Percentiles rank a stretch among this genome's conserved stretches.
phyloP scores from a whole-genome alignment of 2,797 vertebrate species.

The Melanotaenia boesemani region DNA sequence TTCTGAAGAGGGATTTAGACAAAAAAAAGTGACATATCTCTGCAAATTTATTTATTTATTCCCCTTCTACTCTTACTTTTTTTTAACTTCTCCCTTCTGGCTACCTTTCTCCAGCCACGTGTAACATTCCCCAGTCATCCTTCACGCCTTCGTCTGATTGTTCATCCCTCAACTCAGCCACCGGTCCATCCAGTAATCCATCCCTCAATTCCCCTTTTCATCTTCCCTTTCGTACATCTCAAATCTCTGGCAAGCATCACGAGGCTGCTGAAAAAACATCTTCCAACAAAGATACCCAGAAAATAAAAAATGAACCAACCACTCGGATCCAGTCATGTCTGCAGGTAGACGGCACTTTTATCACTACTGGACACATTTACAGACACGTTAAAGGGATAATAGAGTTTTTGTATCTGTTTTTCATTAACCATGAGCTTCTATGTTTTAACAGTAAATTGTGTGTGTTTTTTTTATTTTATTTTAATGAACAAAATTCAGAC shows the following conservation, averaged over 20 bases:
- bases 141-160: constrained; percentile 29
- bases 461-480: constrained; percentile 10
- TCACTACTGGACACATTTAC: accelerated
- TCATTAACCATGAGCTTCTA: not conserved
- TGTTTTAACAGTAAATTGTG: not conserved
- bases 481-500: constrained; percentile 3
- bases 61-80: not conserved
- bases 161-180: constrained; percentile 33
- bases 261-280: constrained; percentile 43
- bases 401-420: not conserved
- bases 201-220: constrained; percentile 37
- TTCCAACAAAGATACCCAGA: constrained; percentile 34
- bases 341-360: constrained; percentile 64
- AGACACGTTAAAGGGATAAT: not conserved
- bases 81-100: not conserved
- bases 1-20: not conserved
- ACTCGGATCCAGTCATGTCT: constrained; percentile 35
- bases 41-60: not conserved
- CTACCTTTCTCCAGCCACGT: constrained; percentile 33
- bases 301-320: constrained; percentile 41
- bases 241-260: constrained; percentile 29
- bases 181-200: constrained; percentile 30
- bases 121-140: constrained; percentile 34
- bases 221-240: constrained; percentile 41
- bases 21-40: not conserved